These are phyloP conservation scores for Scomber japonicus DNA, from an alignment of 2,113 vertebrate species.

Conservation along the genomic window DNA sequence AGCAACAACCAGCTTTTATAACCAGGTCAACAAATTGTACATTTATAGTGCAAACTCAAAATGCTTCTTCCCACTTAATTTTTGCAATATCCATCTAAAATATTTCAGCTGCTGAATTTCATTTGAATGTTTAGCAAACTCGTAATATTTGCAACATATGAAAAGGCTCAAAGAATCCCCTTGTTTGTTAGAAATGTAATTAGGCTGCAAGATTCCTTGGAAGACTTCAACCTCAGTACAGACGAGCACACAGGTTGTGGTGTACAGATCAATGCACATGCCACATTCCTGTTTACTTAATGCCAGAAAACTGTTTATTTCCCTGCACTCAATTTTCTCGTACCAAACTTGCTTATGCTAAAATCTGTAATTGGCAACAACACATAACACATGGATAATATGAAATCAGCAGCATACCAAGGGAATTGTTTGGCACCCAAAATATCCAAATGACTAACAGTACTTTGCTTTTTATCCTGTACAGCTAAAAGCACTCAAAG, in stretches of 20 bases:
- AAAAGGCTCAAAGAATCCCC: not conserved
- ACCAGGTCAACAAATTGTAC: not conserved
- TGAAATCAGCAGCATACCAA: not conserved
- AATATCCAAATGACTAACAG: constrained; percentile 10
- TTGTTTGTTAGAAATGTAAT: constrained; percentile 21
- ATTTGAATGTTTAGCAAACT: constrained; percentile 2
- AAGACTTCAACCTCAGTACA: not conserved
- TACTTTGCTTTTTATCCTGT: not conserved
- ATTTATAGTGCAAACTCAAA: not conserved
- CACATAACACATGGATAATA: too few species aligned
- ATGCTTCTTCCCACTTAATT: not conserved
- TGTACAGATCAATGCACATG: not conserved
- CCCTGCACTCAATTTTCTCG: not conserved
- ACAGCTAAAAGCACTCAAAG: constrained; percentile 2
- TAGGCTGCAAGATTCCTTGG: constrained; percentile 11
- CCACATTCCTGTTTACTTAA: not conserved
- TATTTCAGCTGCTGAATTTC: constrained; percentile 8
- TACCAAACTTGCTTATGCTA: not conserved
- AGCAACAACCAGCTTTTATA: constrained; percentile 13
- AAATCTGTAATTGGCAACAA: not conserved
- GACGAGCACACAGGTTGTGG: not conserved
- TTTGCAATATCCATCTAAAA: not conserved
- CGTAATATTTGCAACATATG: not conserved
- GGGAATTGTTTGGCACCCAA: not conserved
- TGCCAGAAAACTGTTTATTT: constrained; percentile 9